Conservation (phyloP, 2,797 vertebrate species). For the Sciurus vulgaris region DNA sequence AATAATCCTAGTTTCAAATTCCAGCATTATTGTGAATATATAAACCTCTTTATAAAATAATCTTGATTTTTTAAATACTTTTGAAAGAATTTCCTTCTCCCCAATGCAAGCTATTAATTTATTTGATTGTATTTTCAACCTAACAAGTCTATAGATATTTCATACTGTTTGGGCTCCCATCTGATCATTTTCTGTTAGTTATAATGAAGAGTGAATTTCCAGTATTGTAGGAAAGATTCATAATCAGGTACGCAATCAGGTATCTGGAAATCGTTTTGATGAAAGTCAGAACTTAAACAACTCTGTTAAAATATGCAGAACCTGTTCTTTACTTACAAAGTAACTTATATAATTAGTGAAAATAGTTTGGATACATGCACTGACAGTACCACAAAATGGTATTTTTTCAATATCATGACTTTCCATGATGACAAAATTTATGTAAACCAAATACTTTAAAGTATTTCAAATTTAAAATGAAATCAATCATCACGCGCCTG, state of each 20-base stretch:
- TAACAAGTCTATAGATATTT: conserved; percentile 10
- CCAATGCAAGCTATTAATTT: neutral
- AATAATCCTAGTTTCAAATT: neutral
- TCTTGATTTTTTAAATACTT: neutral
- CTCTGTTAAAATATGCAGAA: neutral
- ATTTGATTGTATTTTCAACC: neutral
- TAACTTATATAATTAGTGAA: neutral
- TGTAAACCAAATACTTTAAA: neutral
- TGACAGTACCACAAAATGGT: neutral
- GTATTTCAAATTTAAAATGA: neutral
- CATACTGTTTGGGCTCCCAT: neutral
- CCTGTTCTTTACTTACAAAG: neutral
- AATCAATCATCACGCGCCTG: neutral
- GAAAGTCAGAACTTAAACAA: conserved; percentile 10
- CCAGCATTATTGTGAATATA: neutral
- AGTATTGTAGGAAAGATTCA: neutral
- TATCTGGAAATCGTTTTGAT: conserved; percentile 11
- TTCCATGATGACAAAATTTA: neutral
- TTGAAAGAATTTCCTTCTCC: neutral
- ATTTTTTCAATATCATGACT: neutral
- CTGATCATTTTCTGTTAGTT: neutral
- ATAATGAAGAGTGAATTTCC: neutral
- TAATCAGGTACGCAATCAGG: neutral
- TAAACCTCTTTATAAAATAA: neutral
- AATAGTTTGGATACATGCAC: neutral